Conservation (phyloP, 2,797 vertebrate species). For the Pempheris klunzingeri region DNA sequence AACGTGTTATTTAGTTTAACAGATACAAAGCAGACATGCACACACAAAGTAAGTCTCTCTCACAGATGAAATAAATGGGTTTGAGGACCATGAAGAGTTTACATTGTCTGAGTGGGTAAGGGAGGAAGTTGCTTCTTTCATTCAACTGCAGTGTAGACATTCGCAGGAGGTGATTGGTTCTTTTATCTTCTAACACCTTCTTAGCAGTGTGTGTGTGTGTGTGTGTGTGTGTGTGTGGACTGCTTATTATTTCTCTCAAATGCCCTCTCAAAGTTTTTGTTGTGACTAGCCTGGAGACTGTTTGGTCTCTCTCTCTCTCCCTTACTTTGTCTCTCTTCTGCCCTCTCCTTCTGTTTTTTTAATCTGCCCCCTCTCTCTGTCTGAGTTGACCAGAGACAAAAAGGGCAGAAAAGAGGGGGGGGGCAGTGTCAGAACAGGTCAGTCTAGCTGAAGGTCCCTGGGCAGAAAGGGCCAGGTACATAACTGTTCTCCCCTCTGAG, state of each 20-base stretch:
- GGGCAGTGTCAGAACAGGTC: slow-evolving; percentile 64
- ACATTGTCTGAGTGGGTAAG: no score
- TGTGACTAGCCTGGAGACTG: slow-evolving; percentile 29
- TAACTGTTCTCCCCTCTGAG: no score
- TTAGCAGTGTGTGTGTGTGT: not conserved
- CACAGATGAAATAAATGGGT: not conserved
- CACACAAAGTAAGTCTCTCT: not conserved
- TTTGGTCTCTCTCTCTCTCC: slow-evolving; percentile 23
- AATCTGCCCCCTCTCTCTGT: slow-evolving; percentile 13
- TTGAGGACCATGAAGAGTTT: not conserved
- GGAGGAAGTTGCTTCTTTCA: no score
- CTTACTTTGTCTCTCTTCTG: not conserved
- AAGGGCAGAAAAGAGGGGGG: slow-evolving; percentile 41
- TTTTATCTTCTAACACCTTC: not conserved
- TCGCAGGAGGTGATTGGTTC: no score
- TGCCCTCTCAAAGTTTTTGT: slow-evolving; percentile 48
- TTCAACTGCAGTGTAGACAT: no score
- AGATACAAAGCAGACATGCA: not conserved
- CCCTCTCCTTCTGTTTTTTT: slow-evolving; percentile 15
- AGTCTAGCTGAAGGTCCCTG: slow-evolving; percentile 65
- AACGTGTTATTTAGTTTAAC: not conserved
- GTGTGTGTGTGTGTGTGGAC: not conserved
- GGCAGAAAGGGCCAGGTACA: slow-evolving; percentile 73
- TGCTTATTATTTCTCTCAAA: slow-evolving; percentile 35
- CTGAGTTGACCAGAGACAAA: slow-evolving; percentile 54